Conservation (phyloP, 2,797 vertebrate genomes). For the Pogonophryne albipinna region DNA sequence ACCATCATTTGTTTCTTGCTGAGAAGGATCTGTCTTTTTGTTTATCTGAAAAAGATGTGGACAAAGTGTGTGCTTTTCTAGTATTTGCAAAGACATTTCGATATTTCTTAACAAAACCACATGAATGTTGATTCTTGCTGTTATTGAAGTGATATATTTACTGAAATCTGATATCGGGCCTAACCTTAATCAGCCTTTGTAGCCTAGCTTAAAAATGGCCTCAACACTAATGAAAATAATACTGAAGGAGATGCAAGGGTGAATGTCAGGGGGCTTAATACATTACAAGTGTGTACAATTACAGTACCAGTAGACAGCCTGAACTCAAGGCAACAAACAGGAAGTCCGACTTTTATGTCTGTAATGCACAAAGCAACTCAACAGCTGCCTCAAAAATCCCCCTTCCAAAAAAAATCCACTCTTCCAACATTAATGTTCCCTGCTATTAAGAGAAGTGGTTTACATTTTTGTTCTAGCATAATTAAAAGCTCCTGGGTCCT, state of each 20-base stretch:
- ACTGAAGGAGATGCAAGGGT: background rate
- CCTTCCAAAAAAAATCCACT: background rate
- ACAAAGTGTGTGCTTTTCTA: too few species aligned
- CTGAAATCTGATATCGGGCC: too few species aligned
- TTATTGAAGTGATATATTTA: background rate
- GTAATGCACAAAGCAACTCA: conserved; percentile 7
- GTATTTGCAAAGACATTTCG: too few species aligned
- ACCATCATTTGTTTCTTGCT: too few species aligned
- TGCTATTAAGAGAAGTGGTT: conserved; percentile 23
- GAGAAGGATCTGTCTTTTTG: too few species aligned
- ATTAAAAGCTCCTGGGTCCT: conserved; percentile 48
- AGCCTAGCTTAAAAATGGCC: background rate
- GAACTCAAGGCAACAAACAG: background rate
- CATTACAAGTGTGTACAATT: background rate
- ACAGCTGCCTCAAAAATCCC: background rate
- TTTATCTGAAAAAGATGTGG: too few species aligned
- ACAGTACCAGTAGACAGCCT: background rate
- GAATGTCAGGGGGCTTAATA: background rate
- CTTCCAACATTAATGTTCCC: conserved; percentile 5
- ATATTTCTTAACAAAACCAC: background rate
- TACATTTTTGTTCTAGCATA: conserved; percentile 9
- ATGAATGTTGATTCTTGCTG: background rate
- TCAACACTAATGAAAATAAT: background rate
- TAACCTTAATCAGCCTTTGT: background rate
- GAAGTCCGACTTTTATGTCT: conserved; percentile 18